Evolutionary conservation across 2,113 vertebrate species (phyloP).

Genomic region (Dissostichus mawsoni): DNA sequence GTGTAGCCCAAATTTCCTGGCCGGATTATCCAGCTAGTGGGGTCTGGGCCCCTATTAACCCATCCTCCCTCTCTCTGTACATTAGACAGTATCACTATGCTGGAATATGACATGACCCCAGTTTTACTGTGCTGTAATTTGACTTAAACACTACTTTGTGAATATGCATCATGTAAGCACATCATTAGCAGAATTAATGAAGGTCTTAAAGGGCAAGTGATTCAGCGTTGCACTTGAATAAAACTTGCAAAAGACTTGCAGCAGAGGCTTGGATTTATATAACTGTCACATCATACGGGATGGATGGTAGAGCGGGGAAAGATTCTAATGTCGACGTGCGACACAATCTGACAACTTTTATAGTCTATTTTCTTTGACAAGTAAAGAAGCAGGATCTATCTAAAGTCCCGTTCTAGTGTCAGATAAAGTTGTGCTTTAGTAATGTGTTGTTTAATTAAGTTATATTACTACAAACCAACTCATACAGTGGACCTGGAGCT

Average conservation of each 20-base stretch:
- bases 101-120: conserved; percentile 26
- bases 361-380: neutral
- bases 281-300: neutral
- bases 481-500: conserved; percentile 18
- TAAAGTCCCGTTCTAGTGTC: neutral
- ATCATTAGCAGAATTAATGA: conserved; percentile 14
- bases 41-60: neutral
- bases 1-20: neutral
- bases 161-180: conserved; percentile 28
- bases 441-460: neutral
- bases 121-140: conserved; percentile 36
- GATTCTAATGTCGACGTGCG: neutral
- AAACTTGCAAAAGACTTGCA: neutral
- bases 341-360: neutral
- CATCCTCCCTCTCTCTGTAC: conserved; percentile 1
- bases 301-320: neutral
- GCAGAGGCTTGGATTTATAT: neutral
- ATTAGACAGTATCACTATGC: neutral
- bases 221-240: conserved; percentile 7
- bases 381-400: neutral
- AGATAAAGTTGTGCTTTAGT: neutral
- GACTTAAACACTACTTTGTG: conserved; percentile 12
- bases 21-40: neutral
- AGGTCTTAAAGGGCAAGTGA: conserved; percentile 27
- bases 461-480: neutral